Percentiles rank a stretch among this genome's conserved stretches.
Conservation (phyloP, 2,113 vertebrate genomes). For the Ameiurus melas region DNA sequence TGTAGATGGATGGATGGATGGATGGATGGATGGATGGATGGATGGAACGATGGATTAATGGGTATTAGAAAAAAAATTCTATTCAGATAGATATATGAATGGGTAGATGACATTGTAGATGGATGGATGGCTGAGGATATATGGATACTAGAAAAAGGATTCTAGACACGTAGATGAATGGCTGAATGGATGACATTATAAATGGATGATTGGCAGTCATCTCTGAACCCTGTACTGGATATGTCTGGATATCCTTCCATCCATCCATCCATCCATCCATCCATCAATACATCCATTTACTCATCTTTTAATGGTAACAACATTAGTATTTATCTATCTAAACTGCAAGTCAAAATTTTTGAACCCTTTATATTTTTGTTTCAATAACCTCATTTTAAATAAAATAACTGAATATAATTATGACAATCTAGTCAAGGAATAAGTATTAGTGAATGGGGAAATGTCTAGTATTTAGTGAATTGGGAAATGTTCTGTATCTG, state of each 20-base stretch:
- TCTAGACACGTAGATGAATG: neutral
- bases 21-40: neutral
- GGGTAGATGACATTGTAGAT: neutral
- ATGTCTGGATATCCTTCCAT: neutral
- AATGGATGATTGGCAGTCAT: neutral
- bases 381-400: too few relatives aligned
- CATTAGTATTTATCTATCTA: neutral
- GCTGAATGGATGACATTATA: neutral
- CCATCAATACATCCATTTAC: neutral
- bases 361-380: neutral
- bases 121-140: neutral
- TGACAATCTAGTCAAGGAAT: neutral
- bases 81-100: neutral
- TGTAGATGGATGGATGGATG: neutral
- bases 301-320: neutral
- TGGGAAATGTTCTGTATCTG: neutral
- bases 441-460: neutral
- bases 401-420: neutral
- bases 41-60: too few relatives aligned
- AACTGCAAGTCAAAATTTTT: neutral
- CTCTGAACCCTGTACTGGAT: neutral
- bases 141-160: neutral
- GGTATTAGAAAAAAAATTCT: neutral
- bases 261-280: neutral
- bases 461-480: neutral